A percentile compares a stretch with the other conserved stretches of the same genome.
phyloP scores from a whole-genome alignment of 2,888 invertebrate genomes.

The Sesamia inferens region DNA sequence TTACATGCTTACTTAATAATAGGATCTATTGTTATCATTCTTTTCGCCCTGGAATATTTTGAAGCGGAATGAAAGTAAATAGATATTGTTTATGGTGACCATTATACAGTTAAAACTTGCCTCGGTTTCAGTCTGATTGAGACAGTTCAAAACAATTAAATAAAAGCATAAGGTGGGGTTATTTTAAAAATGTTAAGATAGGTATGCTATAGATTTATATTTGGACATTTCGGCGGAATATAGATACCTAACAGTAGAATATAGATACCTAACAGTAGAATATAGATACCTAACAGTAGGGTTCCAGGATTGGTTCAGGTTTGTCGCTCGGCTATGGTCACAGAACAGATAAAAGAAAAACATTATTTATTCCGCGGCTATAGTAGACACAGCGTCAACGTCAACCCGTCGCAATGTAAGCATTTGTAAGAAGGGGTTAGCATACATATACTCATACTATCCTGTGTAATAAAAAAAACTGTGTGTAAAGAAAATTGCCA shows the following conservation, averaged over 20 bases:
- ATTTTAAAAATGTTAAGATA: not conserved
- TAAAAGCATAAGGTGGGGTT: not conserved
- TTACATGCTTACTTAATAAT: slow-evolving; percentile 28
- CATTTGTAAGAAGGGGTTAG: too few species aligned
- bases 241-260: not conserved
- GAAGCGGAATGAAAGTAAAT: not conserved
- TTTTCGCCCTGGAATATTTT: slow-evolving; percentile 12
- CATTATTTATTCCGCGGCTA: too few species aligned
- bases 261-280: not conserved
- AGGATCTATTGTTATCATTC: slow-evolving; percentile 22
- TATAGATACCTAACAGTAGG: not conserved
- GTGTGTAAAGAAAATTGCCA: not conserved
- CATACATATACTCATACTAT: too few species aligned
- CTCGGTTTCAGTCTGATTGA: not conserved
- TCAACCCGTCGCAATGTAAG: too few species aligned
- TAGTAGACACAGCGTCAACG: too few species aligned
- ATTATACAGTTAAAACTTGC: not conserved
- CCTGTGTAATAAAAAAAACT: too few species aligned
- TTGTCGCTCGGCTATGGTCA: not conserved
- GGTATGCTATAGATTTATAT: not conserved
- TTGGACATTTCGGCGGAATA: not conserved
- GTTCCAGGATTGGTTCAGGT: not conserved
- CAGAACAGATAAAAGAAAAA: too few species aligned
- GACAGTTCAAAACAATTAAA: not conserved
- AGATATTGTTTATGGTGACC: not conserved